phyloP scores from a whole-genome alignment of 2,113 vertebrate species.

The Vulpes lagopus region DNA sequence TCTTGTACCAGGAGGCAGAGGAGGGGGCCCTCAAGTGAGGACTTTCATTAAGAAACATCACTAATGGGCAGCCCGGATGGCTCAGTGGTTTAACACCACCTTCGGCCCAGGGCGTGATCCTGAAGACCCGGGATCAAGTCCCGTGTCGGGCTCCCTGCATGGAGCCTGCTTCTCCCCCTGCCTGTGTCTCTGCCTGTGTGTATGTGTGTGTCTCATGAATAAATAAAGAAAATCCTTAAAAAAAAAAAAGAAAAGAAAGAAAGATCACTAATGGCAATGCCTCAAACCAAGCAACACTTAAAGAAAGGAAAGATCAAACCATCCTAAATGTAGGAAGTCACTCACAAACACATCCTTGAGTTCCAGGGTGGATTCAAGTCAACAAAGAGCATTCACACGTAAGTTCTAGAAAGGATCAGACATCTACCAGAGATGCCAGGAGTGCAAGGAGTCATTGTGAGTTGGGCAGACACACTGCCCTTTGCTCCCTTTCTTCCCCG shows the following conservation, averaged over 20 bases:
- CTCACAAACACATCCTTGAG: neutral
- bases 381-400: neutral
- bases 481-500: neutral
- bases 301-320: neutral
- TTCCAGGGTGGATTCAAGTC: neutral
- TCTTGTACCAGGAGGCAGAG: neutral
- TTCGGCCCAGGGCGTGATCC: too few species aligned
- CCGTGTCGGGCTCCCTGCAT: too few species aligned
- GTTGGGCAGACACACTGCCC: accelerated
- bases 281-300: neutral
- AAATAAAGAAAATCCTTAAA: too few species aligned
- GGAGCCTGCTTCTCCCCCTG: too few species aligned
- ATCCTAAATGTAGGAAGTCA: neutral
- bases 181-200: too few species aligned
- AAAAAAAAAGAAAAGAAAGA: too few species aligned
- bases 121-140: too few species aligned
- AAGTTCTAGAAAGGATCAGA: neutral
- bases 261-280: neutral
- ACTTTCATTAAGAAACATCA: neutral
- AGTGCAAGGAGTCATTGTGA: neutral
- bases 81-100: too few species aligned
- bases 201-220: too few species aligned
- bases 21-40: neutral
- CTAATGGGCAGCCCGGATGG: too few species aligned
- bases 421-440: neutral